phyloP scores from a whole-genome alignment of 2,113 vertebrate species.

The Alouatta palliata region DNA sequence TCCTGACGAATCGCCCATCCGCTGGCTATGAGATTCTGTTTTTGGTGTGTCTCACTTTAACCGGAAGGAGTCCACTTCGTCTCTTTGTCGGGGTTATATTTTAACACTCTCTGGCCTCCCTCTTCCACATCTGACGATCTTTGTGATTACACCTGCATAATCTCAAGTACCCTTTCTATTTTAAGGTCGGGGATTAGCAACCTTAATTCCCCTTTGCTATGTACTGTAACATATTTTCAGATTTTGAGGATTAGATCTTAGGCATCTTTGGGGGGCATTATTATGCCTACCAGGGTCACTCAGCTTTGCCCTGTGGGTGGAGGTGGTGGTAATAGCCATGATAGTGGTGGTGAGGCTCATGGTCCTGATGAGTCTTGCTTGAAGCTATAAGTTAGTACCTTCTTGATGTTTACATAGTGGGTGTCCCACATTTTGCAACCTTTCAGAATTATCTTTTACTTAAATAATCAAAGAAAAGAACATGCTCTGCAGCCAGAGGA shows the following conservation, averaged over 20 bases:
- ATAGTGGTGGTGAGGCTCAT: neutral
- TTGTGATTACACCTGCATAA: neutral
- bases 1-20: neutral
- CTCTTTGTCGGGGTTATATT: neutral
- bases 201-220: neutral
- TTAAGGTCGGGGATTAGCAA: neutral
- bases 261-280: neutral
- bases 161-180: neutral
- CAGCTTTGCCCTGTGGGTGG: neutral
- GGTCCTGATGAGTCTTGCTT: neutral
- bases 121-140: neutral
- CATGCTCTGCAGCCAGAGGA: neutral
- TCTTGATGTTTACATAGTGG: neutral
- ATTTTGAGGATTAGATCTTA: neutral
- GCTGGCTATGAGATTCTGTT: neutral
- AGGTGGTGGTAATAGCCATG: neutral
- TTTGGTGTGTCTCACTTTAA: neutral
- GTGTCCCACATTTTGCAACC: neutral
- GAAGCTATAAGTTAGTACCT: neutral
- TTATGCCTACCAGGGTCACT: neutral
- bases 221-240: neutral
- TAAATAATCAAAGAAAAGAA: conserved; percentile 20
- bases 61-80: neutral
- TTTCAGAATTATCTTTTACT: neutral
- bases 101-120: neutral